Conservation (phyloP, 2,888 invertebrate genomes). For the Leptogaster cylindrica region DNA sequence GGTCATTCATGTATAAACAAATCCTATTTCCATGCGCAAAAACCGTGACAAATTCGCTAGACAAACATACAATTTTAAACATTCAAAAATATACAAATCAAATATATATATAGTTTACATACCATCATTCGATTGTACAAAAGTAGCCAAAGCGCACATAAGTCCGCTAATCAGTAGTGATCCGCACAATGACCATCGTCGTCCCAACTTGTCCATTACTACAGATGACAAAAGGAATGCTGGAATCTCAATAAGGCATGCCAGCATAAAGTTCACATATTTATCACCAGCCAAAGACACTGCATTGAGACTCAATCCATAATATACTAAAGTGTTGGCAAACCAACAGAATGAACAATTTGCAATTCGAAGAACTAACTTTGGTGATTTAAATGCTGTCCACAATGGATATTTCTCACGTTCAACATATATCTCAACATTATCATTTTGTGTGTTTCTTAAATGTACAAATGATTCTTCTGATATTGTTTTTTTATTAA, state of each 20-base stretch:
- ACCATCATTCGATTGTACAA: constrained; percentile 10
- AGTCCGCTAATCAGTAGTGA: constrained; percentile 70
- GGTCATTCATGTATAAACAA: too few species aligned
- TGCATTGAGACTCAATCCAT: constrained; percentile 79
- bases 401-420: constrained; percentile 25
- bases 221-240: constrained; percentile 71
- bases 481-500: constrained; percentile 61
- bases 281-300: constrained; percentile 75
- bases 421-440: not conserved
- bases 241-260: constrained; percentile 71
- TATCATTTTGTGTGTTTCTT: not conserved
- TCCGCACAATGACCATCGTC: constrained; percentile 69
- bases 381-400: constrained; percentile 44
- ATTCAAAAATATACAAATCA: not conserved
- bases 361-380: constrained; percentile 58
- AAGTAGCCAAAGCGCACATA: constrained; percentile 9
- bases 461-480: constrained; percentile 14
- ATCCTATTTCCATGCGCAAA: too few species aligned
- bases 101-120: not conserved
- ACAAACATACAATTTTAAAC: too few species aligned
- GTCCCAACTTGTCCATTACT: constrained; percentile 69
- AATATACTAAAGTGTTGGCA: constrained; percentile 79
- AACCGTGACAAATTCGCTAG: too few species aligned
- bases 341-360: constrained; percentile 83
- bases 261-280: constrained; percentile 75